These are phyloP conservation scores for Thamnophis elegans DNA, from an alignment of 2,797 vertebrate species.

Conservation along the genomic window DNA sequence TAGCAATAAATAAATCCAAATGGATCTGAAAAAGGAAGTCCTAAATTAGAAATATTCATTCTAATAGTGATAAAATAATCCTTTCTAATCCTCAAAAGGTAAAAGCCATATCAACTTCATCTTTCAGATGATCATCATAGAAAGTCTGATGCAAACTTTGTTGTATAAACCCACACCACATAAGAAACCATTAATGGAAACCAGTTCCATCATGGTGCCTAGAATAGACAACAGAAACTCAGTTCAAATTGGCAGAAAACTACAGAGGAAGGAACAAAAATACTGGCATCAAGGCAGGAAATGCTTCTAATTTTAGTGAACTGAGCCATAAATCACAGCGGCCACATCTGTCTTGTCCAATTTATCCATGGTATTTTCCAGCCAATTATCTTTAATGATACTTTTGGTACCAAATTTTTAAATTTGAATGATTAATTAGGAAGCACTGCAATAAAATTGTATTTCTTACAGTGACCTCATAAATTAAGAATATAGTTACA, in stretches of 20 bases:
- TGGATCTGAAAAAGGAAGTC: not conserved
- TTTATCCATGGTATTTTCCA: not conserved
- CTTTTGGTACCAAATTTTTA: not conserved
- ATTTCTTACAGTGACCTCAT: not conserved
- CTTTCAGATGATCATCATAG: not conserved
- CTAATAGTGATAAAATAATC: not conserved
- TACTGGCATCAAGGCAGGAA: not conserved
- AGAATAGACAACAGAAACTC: not conserved
- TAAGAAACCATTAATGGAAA: not conserved
- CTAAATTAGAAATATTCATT: not conserved
- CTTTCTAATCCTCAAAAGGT: not conserved
- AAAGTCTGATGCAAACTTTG: not conserved
- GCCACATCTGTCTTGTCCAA: not conserved
- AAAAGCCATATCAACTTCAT: not conserved
- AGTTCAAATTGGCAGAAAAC: not conserved
- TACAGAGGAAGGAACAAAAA: not conserved
- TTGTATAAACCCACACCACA: not conserved
- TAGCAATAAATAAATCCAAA: not conserved
- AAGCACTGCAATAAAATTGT: not conserved
- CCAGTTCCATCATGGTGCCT: not conserved
- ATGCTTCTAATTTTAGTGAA: not conserved
- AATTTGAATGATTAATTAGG: not conserved
- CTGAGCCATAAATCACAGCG: not conserved
- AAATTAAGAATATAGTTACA: not conserved
- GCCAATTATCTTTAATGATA: not conserved